Evolutionary conservation across 2,888 invertebrate species (phyloP), one percentile per base, ranked within the genome.

Genomic region (Netelia fuscicornis): DNA sequence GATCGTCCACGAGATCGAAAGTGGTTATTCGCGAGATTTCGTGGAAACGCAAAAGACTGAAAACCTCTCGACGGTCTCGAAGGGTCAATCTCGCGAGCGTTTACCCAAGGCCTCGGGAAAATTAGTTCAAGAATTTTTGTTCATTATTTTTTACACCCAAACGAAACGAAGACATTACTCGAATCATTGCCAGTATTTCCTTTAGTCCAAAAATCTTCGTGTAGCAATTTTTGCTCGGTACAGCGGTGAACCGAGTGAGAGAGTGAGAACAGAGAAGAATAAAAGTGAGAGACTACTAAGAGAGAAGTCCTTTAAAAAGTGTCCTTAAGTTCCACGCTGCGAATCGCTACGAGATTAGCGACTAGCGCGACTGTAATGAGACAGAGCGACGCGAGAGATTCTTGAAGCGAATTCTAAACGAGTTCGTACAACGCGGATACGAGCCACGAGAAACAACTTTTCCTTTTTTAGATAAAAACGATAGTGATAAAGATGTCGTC

Each of bases 351-450:
- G 23, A 6, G 71, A 52, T 77, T 62, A 79, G 68, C 81, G 68
- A 83, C 44, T 68, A 68, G 56, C 76, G 56, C 78, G 58, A 67
- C 52, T 74, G 83, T 79, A 79, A 85, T 81, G 81, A 79, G 68
- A 75, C 76, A 60, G 48, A 64, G 52, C 54, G 60, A 48, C 42
- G 52, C 37, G 65, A 58, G 54, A 83, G 48, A 79, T 52, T 65
- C 58, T 74, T 83, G 62, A 56, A 76, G 62, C 20, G 6, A n/a
- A 42, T n/a, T 11, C 5, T 30, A 13, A 11, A 9, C 20, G 75
- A 60, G 44, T 48, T 13, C 23, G 62, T 62, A 20, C 23, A 30
- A 23, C 67, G 54, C 17, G 13, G 25, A 60, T 17, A 25, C 58
- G 9, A 42, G 48, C 17, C 20, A 11, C 25, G 44, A n/a, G 54